phyloP scores from a whole-genome alignment of 2,888 invertebrate genomes.

The Thyatira batis region DNA sequence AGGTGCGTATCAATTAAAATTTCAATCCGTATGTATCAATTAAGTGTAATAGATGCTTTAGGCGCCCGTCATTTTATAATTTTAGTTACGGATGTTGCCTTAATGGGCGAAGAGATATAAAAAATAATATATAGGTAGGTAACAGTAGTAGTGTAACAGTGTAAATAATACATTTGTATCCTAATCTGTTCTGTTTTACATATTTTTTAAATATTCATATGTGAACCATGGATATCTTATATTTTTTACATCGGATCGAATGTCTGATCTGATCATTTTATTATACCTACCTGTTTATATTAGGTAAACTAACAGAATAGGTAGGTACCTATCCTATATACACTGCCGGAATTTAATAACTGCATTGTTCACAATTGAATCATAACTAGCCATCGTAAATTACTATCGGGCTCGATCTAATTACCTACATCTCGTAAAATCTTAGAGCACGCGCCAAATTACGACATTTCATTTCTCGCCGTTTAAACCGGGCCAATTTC shows the following conservation, averaged over 20 bases:
- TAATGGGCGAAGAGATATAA: neutral
- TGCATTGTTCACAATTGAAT: slow-evolving; percentile 10
- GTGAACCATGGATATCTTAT: too few relatives aligned
- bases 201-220: too few relatives aligned
- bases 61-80: neutral
- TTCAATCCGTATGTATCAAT: slow-evolving; percentile 1
- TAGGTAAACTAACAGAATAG: too few relatives aligned
- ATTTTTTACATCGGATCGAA: too few relatives aligned
- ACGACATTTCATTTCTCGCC: slow-evolving; percentile 39
- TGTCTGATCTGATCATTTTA: too few relatives aligned
- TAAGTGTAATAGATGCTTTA: neutral
- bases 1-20: slow-evolving; percentile 25
- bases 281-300: too few relatives aligned
- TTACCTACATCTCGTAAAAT: slow-evolving; percentile 52
- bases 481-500: slow-evolving; percentile 27
- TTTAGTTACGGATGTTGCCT: neutral
- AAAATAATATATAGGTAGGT: too few relatives aligned
- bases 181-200: too few relatives aligned
- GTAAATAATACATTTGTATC: too few relatives aligned
- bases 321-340: too few relatives aligned
- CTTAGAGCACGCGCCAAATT: slow-evolving; percentile 50
- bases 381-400: slow-evolving; percentile 38
- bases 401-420: slow-evolving; percentile 40
- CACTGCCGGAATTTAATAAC: neutral
- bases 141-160: too few relatives aligned